Percentiles rank a stretch among this genome's conserved stretches.
Conservation (phyloP, 2,113 vertebrate species). For the Uropsilus gracilis region DNA sequence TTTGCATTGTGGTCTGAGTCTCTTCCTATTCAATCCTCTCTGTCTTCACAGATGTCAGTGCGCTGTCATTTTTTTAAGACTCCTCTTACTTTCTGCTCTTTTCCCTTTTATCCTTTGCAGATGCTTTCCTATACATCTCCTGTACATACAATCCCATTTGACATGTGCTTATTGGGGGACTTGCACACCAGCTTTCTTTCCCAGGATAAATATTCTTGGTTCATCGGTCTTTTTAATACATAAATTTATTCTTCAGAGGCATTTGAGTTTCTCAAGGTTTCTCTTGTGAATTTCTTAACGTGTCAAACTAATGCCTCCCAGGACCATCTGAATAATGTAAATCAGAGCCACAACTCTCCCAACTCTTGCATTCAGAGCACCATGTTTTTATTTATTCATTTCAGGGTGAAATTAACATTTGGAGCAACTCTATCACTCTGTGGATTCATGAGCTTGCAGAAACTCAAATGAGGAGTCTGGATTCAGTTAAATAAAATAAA, state of each 20-base stretch:
- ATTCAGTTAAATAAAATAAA: conserved; percentile 17
- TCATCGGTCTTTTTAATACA: not conserved
- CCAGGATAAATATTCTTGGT: not conserved
- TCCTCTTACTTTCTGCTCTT: not conserved
- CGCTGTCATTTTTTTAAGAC: not conserved
- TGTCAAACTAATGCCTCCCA: not conserved
- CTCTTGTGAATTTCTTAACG: not conserved
- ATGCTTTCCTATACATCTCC: not conserved
- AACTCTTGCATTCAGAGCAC: not conserved
- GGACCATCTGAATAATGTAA: not conserved
- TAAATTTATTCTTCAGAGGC: not conserved
- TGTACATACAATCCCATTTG: not conserved
- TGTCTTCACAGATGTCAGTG: not conserved
- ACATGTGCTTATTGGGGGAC: not conserved
- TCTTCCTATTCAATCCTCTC: not conserved
- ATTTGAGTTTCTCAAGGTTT: not conserved
- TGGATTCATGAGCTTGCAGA: not conserved
- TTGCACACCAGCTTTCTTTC: not conserved
- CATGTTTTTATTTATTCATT: not conserved
- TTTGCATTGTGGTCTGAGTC: not conserved
- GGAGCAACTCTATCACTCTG: not conserved
- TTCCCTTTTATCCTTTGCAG: not conserved
- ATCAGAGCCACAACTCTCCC: not conserved
- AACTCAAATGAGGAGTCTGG: not conserved
- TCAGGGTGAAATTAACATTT: not conserved